Conservation (phyloP, 2,888 invertebrate genomes). For the Cylindroiulus punctatus region DNA sequence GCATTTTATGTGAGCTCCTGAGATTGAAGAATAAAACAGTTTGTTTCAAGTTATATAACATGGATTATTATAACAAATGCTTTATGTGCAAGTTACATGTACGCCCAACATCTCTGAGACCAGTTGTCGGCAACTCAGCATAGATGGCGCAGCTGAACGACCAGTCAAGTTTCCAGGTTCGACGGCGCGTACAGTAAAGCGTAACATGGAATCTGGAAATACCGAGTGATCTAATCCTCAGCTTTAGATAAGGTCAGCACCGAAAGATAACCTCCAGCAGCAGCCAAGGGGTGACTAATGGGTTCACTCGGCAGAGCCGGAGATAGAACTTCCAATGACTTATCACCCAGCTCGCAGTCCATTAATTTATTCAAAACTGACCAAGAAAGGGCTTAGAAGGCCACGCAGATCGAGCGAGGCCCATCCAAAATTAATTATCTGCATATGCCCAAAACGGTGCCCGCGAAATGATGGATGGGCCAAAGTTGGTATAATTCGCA, state of each 20-base stretch:
- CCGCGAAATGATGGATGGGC: conserved; percentile 14
- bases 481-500: not conserved
- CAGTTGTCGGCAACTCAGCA: too few species aligned
- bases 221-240: not conserved
- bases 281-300: not conserved
- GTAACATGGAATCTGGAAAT: not conserved
- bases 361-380: conserved; percentile 29
- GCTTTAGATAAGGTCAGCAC: not conserved
- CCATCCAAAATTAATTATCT: not conserved
- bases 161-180: too few species aligned
- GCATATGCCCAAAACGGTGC: not conserved
- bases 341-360: conserved; percentile 13
- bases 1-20: too few species aligned
- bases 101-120: too few species aligned
- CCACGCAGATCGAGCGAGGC: not conserved
- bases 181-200: too few species aligned
- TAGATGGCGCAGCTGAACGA: too few species aligned
- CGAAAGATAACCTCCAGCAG: not conserved
- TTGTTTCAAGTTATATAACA: too few species aligned
- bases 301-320: not conserved
- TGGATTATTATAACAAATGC: too few species aligned
- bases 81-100: too few species aligned
- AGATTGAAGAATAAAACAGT: too few species aligned
- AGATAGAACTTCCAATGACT: not conserved
- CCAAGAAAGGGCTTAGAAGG: not conserved